phyloP scores from a whole-genome alignment of 2,113 vertebrate genomes.

The Lamprologus tigripictilis region DNA sequence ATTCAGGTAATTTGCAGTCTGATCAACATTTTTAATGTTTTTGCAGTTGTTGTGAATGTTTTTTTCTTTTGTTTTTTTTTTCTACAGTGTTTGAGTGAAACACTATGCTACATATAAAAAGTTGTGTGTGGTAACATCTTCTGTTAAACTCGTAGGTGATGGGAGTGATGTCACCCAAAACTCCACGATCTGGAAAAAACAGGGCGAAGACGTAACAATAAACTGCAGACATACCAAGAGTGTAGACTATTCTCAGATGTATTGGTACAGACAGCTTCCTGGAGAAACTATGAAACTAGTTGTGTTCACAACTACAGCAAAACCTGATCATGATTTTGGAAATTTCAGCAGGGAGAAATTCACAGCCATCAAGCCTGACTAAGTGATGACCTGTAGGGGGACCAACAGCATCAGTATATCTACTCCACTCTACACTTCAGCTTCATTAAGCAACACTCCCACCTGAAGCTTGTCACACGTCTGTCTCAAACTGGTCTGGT shows the following conservation, averaged over 20 bases:
- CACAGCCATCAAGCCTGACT: fast-evolving
- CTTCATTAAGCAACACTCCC: not conserved
- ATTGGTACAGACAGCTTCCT: conserved; percentile 43
- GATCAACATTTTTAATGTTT: not conserved
- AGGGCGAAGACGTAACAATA: not conserved
- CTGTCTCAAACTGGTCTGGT: not conserved
- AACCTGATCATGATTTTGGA: not conserved
- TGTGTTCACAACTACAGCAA: not conserved
- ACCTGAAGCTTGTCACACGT: not conserved
- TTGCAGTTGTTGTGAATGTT: not conserved
- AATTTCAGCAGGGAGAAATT: fast-evolving
- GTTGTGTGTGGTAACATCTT: not conserved
- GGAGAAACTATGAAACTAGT: fast-evolving
- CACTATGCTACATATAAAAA: not conserved
- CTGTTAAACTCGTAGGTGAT: not conserved
- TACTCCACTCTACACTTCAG: not conserved
- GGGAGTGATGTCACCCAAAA: not conserved
- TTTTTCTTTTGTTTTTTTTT: fast-evolving
- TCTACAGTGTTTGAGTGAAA: not conserved
- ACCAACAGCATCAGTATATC: not conserved
- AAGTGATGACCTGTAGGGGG: not conserved
- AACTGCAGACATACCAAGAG: conserved; percentile 22
- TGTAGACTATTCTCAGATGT: not conserved
- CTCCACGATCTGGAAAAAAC: not conserved
- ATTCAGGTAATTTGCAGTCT: not conserved